These are phyloP conservation scores for Lateolabrax maculatus DNA, from an alignment of 2,797 vertebrate genomes.

Conservation along the genomic window DNA sequence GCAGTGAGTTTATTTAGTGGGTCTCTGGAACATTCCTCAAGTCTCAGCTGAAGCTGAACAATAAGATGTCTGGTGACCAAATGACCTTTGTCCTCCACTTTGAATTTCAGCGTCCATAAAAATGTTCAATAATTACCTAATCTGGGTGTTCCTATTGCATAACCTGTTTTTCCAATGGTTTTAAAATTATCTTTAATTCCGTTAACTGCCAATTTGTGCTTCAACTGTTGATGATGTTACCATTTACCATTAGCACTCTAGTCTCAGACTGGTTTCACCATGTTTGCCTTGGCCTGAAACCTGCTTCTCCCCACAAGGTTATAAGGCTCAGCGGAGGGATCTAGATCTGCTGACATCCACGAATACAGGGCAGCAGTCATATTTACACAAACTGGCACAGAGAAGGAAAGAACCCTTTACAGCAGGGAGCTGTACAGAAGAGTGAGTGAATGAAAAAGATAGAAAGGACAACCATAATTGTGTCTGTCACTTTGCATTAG, in stretches of 20 bases:
- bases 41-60: conserved; percentile 53
- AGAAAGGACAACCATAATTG: conserved; percentile 92
- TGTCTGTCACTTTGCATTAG: conserved; percentile 94
- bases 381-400: conserved; percentile 92
- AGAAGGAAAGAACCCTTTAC: conserved; percentile 51
- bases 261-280: conserved; percentile 91
- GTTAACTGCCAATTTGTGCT: conserved; percentile 30
- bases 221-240: conserved; percentile 74
- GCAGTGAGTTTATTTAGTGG: conserved; percentile 62
- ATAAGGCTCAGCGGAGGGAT: conserved; percentile 90
- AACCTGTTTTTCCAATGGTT: conserved; percentile 12
- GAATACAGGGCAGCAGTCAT: conserved; percentile 90
- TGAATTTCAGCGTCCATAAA: conserved; percentile 4
- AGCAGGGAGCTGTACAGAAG: conserved; percentile 68
- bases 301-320: conserved; percentile 88
- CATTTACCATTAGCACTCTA: conserved; percentile 89
- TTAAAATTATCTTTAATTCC: conserved; percentile 18
- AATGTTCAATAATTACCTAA: conserved; percentile 16
- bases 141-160: conserved; percentile 4
- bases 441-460: conserved; percentile 49
- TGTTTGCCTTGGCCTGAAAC: conserved; percentile 92
- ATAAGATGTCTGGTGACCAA: conserved; percentile 52
- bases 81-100: conserved; percentile 51
- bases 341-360: conserved; percentile 93
- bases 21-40: conserved; percentile 72